Conservation (phyloP, 2,797 vertebrate species). For the Heliangelus exortis region DNA sequence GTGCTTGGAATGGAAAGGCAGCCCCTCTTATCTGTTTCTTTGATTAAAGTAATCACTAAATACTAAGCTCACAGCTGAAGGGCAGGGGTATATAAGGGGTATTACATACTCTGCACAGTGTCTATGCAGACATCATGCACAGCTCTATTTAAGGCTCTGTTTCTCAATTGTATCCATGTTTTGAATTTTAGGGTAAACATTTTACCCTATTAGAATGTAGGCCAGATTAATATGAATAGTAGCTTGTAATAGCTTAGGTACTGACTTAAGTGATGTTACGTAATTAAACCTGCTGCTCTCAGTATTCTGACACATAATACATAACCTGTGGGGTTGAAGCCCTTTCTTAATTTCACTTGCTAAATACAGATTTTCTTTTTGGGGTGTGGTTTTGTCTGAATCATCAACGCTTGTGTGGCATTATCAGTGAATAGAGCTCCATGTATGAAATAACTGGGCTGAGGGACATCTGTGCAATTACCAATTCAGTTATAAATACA, state of each 20-base stretch:
- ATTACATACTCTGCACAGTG: neutral
- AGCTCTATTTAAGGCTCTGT: neutral
- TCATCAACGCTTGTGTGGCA: neutral
- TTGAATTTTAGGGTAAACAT: neutral
- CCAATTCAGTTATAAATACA: neutral
- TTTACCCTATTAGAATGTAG: neutral
- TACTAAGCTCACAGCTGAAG: neutral
- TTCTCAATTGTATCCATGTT: neutral
- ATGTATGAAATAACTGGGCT: neutral
- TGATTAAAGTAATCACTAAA: neutral
- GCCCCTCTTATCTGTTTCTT: neutral
- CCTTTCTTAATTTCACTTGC: neutral
- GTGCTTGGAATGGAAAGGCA: neutral
- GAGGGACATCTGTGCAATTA: neutral
- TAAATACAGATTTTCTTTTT: neutral
- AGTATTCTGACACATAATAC: neutral
- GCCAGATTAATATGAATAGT: neutral
- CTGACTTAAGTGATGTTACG: neutral
- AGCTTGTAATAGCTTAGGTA: neutral
- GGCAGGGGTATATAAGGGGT: neutral
- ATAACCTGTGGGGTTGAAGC: neutral
- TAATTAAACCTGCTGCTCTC: neutral
- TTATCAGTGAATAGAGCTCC: neutral
- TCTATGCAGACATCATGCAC: neutral
- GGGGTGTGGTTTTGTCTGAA: neutral